phyloP scores from a whole-genome alignment of 1,140 invertebrate genomes.

The Muscidifurax raptorellus region DNA sequence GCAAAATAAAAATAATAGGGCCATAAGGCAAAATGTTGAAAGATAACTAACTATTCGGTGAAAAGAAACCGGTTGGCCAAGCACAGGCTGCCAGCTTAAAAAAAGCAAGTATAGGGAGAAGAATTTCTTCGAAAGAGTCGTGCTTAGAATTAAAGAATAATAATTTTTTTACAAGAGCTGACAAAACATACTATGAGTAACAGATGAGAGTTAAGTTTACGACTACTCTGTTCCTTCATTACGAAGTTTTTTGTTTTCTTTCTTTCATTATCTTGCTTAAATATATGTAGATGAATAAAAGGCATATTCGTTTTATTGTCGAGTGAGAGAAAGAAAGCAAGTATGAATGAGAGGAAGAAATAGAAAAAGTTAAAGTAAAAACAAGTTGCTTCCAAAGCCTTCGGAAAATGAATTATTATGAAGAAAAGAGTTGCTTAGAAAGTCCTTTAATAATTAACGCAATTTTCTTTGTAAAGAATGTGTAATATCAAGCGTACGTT shows the following conservation, averaged over 20 bases:
- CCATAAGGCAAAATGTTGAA: constrained; percentile 13
- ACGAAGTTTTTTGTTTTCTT: constrained; percentile 28
- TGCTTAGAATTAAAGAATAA: constrained; percentile 17
- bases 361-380: constrained; percentile 14
- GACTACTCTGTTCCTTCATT: constrained; percentile 36
- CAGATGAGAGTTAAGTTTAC: constrained; percentile 16
- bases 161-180: constrained; percentile 23
- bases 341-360: constrained; percentile 11
- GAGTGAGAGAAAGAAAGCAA: constrained; percentile 32
- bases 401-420: constrained; percentile 43
- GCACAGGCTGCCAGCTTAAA: constrained; percentile 1
- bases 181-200: constrained; percentile 25
- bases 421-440: constrained; percentile 36
- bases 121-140: constrained; percentile 46
- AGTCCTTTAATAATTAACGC: constrained; percentile 40
- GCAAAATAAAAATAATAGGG: background rate
- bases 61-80: background rate
- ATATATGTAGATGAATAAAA: constrained; percentile 43
- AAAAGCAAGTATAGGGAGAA: constrained; percentile 10
- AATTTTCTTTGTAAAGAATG: constrained; percentile 41
- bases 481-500: constrained; percentile 45
- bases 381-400: constrained; percentile 50
- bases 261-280: constrained; percentile 43
- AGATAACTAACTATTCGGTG: constrained; percentile 1
- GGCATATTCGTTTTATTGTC: constrained; percentile 48